Base-by-base conservation (phyloP, 2,888 invertebrate genomes). In the Heliconius ethilla region DNA sequence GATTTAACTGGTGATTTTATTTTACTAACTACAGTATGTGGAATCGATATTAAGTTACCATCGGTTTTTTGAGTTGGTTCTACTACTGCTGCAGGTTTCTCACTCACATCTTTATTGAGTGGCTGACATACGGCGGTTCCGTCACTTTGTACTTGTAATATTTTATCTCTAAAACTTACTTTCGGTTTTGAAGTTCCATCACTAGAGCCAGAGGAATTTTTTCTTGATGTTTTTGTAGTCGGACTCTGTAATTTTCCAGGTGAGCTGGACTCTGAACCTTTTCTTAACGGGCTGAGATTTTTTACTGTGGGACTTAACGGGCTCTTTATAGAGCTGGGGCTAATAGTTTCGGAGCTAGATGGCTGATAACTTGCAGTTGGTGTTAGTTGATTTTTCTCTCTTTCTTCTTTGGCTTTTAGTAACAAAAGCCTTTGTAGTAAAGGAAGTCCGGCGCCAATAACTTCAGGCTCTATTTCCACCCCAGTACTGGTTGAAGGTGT, bases 381-480 rank as follows among this genome's bases (percentile, higher is more conserved):
- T 7, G 93, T 93, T 2, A 94, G 83, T 83, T 93, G 93, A 82
- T 92, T 93, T 77, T 94, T 90, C 72, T 95, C 95, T 81, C 94
- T 92, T 83, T 97, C 97, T 89, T 96, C 96, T 90, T 97, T 97
- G 51, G 96, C 96, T 93, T 97, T 97, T 70, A 97, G 93, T 81
- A 97, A 92, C 37, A 97, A 94, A 80, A 97, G 94, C 82, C 97
- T 95, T 89, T 98, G 97, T 37, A 97, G 90, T 7, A 97, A 94
- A 9, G 97, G 97, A 75, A 97, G 94, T 74, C 96, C 96, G 81
- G 96, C 96, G 72, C 96, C 96, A 77, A 96, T 95, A 22, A 96
- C 95, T 90, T 96, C 96, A 22, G 95, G 92, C 87, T 96, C 95
- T 75, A 86, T 89, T 83, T 92, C 95, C 73, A 91, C 93, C 83